Percentiles rank a stretch among this genome's conserved stretches.
Conservation (phyloP, 2,797 vertebrate genomes). For the Clamator glandarius region DNA sequence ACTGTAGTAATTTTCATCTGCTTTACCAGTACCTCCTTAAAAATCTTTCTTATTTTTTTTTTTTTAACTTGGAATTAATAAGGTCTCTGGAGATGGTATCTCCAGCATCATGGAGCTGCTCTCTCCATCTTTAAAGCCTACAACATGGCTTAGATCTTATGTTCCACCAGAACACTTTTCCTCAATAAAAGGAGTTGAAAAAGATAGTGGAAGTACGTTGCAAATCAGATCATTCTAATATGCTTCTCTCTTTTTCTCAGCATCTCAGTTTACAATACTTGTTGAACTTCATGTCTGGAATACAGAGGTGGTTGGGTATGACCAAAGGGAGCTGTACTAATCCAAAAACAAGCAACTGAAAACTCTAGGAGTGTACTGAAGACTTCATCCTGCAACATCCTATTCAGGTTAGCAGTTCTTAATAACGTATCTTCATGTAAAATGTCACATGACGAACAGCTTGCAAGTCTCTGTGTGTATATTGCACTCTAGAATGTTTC, state of each 20-base stretch:
- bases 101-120: not conserved
- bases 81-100: not conserved
- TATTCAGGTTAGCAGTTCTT: not conserved
- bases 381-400: not conserved
- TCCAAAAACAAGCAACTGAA: not conserved
- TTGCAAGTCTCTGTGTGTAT: not conserved
- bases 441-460: not conserved
- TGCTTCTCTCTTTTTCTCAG: not conserved
- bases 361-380: not conserved
- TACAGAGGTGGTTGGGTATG: not conserved
- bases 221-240: not conserved
- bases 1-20: not conserved
- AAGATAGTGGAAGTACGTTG: not conserved
- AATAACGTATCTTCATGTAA: not conserved
- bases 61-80: not conserved
- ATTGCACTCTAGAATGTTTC: not conserved
- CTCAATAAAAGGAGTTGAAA: not conserved
- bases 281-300: not conserved
- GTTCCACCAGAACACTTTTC: not conserved
- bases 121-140: not conserved
- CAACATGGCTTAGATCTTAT: not conserved
- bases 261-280: not conserved
- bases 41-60: not conserved
- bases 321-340: not conserved
- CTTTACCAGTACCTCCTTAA: not conserved